phyloP scores from a whole-genome alignment of 2,113 vertebrate species.

The Danionella cerebrum region DNA sequence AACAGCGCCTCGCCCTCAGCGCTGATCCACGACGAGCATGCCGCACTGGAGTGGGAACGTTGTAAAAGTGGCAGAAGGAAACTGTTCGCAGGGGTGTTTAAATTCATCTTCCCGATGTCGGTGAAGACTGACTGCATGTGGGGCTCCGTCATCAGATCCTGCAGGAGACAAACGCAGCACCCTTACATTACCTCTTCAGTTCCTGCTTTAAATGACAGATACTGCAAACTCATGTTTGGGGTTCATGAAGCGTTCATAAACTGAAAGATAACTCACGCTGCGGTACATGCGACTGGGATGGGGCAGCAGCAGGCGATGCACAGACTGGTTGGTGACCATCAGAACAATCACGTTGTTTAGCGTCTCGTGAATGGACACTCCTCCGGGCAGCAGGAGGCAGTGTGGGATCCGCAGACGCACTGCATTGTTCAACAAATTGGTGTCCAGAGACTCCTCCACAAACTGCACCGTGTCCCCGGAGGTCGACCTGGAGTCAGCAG shows the following conservation, averaged over 20 bases:
- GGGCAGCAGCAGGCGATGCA: constrained; percentile 80
- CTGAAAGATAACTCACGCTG: constrained; percentile 83
- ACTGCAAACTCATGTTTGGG: not conserved
- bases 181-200: too few species aligned
- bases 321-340: constrained; percentile 76
- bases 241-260: too few species aligned
- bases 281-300: constrained; percentile 84
- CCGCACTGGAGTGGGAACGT: constrained; percentile 51
- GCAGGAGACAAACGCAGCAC: not conserved
- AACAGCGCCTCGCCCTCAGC: constrained; percentile 80
- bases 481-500: constrained; percentile 70
- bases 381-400: constrained; percentile 75
- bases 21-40: constrained; percentile 76
- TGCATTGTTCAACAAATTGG: constrained; percentile 79
- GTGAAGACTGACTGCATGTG: constrained; percentile 91
- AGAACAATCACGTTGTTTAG: constrained; percentile 76
- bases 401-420: constrained; percentile 72
- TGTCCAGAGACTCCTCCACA: constrained; percentile 82
- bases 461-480: constrained; percentile 77
- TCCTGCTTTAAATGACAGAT: too few species aligned
- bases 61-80: constrained; percentile 67
- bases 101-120: constrained; percentile 77
- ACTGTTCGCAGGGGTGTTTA: constrained; percentile 72
- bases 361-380: constrained; percentile 79
- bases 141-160: constrained; percentile 83